Base-by-base conservation (phyloP, 1,140 invertebrate genomes). In the Eciton burchellii region DNA sequence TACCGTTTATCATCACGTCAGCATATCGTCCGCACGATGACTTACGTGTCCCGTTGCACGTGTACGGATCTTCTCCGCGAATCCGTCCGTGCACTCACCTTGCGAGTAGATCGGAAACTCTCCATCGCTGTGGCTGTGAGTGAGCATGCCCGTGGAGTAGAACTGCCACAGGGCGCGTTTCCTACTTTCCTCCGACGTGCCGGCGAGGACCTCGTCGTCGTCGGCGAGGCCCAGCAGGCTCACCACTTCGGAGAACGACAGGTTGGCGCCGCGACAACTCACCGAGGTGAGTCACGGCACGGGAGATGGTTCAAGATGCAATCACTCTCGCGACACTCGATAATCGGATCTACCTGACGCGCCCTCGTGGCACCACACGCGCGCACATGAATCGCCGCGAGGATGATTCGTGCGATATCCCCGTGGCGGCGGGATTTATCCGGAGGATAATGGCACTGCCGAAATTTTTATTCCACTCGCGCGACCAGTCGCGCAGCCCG, bases 101-200 rank as follows among this genome's bases (percentile, higher is more conserved):
- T 94, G 92, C 52, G 94, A 94, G 92, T 97, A 97, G 92, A 97
- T 95, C 86, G 96, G 96, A 93, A 97, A 97, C 93, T 97, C 96
- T 89, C 96, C 96, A 90, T 97, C 96, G 91, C 96, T 97, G 93
- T 96, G 96, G 91, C 96, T 97, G 93, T 97, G 96, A 65, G 96
- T 97, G 89, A 97, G 94, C 96, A 97, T 97, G 85, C 92, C 92
- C 79, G 92, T 87, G 52, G 93, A 90, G 59, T 92, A 92, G 76
- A 92, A 92, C 70, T 93, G 91, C 92, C 92, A 92, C 87, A 92
- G 82, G 45, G 89, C 88, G 70, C 86, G 88, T 81, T 91, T 92
- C 77, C 89, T 86, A 85, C 81, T 89, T 60, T 92, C 90, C 72
- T 87, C 86, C 24, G 90, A 90, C 43, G 87, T 87, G 56, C 87